These are phyloP conservation scores for Zoroaster sp. DNA, from an alignment of 53 echinoderm and acorn worm genomes.

Conservation along the genomic window DNA sequence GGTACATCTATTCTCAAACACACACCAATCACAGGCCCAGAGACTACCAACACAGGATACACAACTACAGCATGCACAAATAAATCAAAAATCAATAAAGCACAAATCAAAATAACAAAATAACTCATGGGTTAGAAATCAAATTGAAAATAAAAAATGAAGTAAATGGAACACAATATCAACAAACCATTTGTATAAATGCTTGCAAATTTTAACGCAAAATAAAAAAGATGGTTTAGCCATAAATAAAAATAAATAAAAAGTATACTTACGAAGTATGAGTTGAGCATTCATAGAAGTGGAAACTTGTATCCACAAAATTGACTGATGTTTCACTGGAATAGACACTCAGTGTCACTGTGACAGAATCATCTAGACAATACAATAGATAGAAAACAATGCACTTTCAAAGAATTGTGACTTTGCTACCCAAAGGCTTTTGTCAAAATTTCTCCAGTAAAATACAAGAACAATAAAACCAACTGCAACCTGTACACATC, in stretches of 20 bases:
- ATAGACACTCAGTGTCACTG: slow-evolving; percentile 64
- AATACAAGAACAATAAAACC: too few relatives aligned
- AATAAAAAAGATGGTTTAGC: background rate
- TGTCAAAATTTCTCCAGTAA: too few relatives aligned
- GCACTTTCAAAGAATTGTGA: background rate
- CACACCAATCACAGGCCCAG: slow-evolving; percentile 85
- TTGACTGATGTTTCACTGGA: slow-evolving; percentile 69
- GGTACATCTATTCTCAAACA: slow-evolving; percentile 85
- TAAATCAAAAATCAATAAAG: too few relatives aligned
- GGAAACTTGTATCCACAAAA: slow-evolving; percentile 71
- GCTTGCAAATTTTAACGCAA: background rate
- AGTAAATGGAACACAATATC: background rate
- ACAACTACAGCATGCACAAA: slow-evolving; percentile 54
- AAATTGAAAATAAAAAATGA: background rate
- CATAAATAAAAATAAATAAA: background rate
- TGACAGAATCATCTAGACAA: slow-evolving; percentile 68
- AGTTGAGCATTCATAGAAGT: slow-evolving; percentile 75
- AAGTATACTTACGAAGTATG: slow-evolving; percentile 63
- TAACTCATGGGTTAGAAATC: background rate
- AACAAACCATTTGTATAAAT: background rate
- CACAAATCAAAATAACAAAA: background rate
- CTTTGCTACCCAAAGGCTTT: too few relatives aligned
- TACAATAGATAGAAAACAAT: background rate
- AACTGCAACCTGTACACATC: too few relatives aligned
- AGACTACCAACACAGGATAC: slow-evolving; percentile 63